Base-by-base conservation (phyloP, 1,140 invertebrate genomes). In the Vollenhovia emeryi region DNA sequence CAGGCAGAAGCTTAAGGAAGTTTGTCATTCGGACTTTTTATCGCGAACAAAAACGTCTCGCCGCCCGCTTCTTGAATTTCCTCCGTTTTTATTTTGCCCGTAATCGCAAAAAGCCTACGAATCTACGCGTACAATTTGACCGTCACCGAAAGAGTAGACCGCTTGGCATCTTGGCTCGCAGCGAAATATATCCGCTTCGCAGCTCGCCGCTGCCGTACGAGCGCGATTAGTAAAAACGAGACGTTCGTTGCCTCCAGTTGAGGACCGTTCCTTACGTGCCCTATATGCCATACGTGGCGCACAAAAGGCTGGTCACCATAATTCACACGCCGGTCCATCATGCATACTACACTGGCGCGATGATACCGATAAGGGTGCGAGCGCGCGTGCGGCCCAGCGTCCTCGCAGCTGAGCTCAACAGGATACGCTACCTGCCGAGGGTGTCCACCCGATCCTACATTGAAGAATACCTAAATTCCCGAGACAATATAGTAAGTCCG, bases 401-500 rank as follows among this genome's bases (percentile, higher is more conserved):
- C 48, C 95, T 97, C 89, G 95, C 96, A 88, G 95, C 96, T 18
- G 97, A 97, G 93, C 95, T 97, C 91, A 96, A 97, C 94, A 96
- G 97, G 93, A 97, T 98, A 95, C 96, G 96, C 92, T 92, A 96
- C 79, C 95, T 97, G 87, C 95, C 95, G 71, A 96, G 96, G 89
- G 96, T 96, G 0, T 94, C 95, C 6, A 92, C 89, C 69, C 90
- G 95, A 60, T 96, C 96, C 73, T 96, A 97, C 92, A 95, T 96
- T 73, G 97, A 97, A 86, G 96, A 97, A 90, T 98, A 96, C 95
- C 96, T 97, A 93, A 97, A 97, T 94, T 97, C 97, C 84, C 96
- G 96, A 94, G 95, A 96, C 73, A 95, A 95, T 88, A 96, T 96
- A 95, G 97, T 97, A 96, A 96, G 95, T 95, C 89, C 86, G 30